Evolutionary conservation across 2,888 invertebrate species (phyloP).

Genomic region (Drosophila nr. perissopoda): DNA sequence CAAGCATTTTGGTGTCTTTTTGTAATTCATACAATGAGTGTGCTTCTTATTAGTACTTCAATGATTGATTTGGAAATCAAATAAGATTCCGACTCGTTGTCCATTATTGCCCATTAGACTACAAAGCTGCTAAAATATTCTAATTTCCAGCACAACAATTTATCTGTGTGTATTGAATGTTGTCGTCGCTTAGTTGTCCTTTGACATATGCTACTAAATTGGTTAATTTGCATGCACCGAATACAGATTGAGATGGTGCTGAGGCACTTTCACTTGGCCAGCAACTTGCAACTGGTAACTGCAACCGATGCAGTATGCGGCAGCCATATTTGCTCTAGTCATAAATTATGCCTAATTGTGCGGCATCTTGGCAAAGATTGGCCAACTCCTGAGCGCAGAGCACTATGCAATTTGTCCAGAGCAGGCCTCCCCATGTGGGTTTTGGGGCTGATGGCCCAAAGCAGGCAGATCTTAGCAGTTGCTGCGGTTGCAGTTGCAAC

Average conservation of each 20-base stretch:
- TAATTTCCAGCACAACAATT: neutral
- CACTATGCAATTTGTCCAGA: conserved; percentile 71
- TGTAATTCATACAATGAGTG: neutral
- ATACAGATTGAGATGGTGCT: conserved; percentile 41
- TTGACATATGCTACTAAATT: conserved; percentile 54
- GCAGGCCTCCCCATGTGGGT: conserved; percentile 43
- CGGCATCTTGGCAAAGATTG: conserved; percentile 75
- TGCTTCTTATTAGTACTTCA: too few species aligned
- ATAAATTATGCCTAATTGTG: conserved; percentile 78
- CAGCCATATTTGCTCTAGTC: conserved; percentile 63
- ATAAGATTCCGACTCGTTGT: neutral
- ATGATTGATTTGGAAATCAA: too few species aligned
- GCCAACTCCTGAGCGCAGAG: conserved; percentile 63
- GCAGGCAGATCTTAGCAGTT: conserved; percentile 33
- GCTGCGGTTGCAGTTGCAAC: conserved; percentile 9
- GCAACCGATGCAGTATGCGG: conserved; percentile 27
- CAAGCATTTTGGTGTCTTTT: neutral
- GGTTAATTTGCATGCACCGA: conserved; percentile 53
- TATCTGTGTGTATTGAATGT: conserved; percentile 1
- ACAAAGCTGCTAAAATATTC: neutral
- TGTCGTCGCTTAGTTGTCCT: conserved; percentile 40
- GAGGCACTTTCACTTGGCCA: conserved; percentile 68
- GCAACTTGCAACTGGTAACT: conserved; percentile 13
- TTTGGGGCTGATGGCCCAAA: conserved; percentile 41
- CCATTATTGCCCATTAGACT: neutral